These are phyloP conservation scores for Callospermophilus lateralis DNA, from an alignment of 2,113 vertebrate species.

Conservation along the genomic window DNA sequence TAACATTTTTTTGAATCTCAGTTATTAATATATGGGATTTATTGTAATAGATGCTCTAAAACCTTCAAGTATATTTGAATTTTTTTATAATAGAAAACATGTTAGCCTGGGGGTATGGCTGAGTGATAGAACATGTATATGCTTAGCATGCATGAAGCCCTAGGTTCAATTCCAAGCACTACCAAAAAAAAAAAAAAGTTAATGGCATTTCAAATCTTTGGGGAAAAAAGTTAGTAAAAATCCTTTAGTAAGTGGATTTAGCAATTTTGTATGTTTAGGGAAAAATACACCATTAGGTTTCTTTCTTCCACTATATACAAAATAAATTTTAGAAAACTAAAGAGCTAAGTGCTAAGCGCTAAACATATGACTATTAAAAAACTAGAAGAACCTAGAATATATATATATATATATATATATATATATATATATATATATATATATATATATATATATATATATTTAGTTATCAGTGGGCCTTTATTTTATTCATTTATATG, in stretches of 20 bases:
- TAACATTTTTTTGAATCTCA: not conserved
- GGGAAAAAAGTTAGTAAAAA: not conserved
- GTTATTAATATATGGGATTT: not conserved
- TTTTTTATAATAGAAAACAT: constrained; percentile 2
- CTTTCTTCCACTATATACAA: not conserved
- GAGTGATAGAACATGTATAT: not conserved
- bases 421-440: too few species aligned
- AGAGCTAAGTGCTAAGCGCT: not conserved
- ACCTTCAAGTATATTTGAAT: constrained; percentile 13
- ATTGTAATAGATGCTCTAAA: not conserved
- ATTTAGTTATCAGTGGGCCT: too few species aligned
- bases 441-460: too few species aligned
- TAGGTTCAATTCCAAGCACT: not conserved
- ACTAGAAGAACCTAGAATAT: not conserved
- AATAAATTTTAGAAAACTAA: constrained; percentile 38
- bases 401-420: too few species aligned
- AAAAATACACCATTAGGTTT: not conserved
- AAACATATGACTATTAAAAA: not conserved
- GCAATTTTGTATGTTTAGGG: not conserved
- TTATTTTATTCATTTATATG: too few species aligned
- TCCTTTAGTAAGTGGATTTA: not conserved
- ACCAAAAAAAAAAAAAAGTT: not conserved
- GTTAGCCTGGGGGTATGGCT: not conserved
- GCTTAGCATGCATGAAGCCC: not conserved
- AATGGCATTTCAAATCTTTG: constrained; percentile 15